These are phyloP conservation scores for Fragum fragum DNA, from an alignment of 2,888 invertebrate genomes.

Conservation along the genomic window DNA sequence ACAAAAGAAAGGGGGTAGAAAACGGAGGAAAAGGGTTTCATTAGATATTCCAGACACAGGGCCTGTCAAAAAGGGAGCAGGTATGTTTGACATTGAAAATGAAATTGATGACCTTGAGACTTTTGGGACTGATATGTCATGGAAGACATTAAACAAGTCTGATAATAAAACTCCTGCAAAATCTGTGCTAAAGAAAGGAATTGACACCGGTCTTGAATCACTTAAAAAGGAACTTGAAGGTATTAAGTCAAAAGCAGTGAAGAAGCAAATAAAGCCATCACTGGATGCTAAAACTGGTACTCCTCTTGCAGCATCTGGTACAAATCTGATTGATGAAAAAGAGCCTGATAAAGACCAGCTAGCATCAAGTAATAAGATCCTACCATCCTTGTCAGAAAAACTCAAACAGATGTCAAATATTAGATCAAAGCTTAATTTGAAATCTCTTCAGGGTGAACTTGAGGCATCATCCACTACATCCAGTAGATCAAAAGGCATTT, in stretches of 20 bases:
- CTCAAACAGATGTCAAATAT: conserved; percentile 50
- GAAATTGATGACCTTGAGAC: conserved; percentile 72
- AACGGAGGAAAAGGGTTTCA: conserved; percentile 11
- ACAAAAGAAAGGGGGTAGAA: neutral
- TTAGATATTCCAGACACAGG: conserved; percentile 7
- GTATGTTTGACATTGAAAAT: conserved; percentile 64
- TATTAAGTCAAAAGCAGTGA: conserved; percentile 32
- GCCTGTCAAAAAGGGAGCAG: conserved; percentile 35
- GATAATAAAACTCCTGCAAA: neutral
- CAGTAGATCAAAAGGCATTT: neutral
- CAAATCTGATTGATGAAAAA: neutral
- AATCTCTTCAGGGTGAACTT: conserved; percentile 6
- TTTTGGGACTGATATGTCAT: conserved; percentile 57
- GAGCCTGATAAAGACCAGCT: neutral
- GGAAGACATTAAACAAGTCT: conserved; percentile 1
- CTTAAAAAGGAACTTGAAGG: conserved; percentile 47
- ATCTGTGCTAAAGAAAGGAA: conserved; percentile 3
- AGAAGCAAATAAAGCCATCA: neutral
- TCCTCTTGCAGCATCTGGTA: neutral
- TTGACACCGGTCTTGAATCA: conserved; percentile 38
- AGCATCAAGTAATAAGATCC: neutral
- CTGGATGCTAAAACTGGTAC: neutral
- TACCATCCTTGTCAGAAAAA: conserved; percentile 38
- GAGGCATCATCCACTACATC: neutral
- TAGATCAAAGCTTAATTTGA: conserved; percentile 33